These are phyloP conservation scores for Leucoraja ocellata DNA, from an alignment of 2,797 vertebrate species.

Conservation along the genomic window DNA sequence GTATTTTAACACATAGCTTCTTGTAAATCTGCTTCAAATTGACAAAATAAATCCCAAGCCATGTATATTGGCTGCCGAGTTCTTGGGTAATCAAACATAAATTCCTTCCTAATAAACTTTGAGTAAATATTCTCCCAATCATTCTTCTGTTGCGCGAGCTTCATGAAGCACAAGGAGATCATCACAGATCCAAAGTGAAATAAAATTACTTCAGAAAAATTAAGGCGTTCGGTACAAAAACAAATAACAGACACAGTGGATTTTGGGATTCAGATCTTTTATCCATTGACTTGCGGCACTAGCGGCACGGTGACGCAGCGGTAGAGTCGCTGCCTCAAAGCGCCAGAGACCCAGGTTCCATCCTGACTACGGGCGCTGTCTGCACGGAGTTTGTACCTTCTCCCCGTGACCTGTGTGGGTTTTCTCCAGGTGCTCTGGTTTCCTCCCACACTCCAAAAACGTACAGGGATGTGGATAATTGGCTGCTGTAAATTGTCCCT, in stretches of 20 bases:
- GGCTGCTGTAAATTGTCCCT: no score
- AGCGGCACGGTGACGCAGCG: no score
- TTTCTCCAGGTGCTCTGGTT: no score
- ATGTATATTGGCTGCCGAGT: not conserved
- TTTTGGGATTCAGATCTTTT: not conserved
- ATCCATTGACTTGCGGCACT: not conserved
- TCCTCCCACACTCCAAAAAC: no score
- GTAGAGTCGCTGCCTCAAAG: no score
- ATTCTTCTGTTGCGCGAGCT: not conserved
- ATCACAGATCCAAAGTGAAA: not conserved
- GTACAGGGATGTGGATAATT: no score
- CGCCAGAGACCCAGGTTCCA: no score
- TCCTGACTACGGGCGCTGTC: no score
- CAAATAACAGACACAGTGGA: not conserved
- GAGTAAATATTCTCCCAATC: not conserved
- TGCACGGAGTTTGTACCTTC: no score
- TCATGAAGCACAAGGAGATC: not conserved
- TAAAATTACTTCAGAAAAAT: not conserved
- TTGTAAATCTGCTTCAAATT: conserved; percentile 32
- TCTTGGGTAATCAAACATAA: conserved; percentile 31
- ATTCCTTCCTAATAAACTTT: not conserved
- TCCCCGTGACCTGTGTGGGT: no score
- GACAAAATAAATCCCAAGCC: conserved; percentile 12
- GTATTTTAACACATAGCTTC: conserved; percentile 27
- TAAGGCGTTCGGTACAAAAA: not conserved